A percentile compares a stretch with the other conserved stretches of the same genome.
Conservation (phyloP, 2,797 vertebrate species). For the Lerista edwardsae region DNA sequence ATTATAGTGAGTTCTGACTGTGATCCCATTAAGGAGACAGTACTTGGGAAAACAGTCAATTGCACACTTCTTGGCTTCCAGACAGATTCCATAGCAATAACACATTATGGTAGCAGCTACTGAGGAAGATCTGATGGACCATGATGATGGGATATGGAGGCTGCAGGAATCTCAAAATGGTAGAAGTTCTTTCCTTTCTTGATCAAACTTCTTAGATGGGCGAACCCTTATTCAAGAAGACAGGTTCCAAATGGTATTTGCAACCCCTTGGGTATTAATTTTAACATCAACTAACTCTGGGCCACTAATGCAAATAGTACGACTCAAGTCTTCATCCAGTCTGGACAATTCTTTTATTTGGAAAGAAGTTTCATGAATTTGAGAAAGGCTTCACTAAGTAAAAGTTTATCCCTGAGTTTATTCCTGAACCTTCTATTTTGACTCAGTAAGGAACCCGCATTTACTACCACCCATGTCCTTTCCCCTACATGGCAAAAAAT, state of each 20-base stretch:
- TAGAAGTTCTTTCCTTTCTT: too few species aligned
- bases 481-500: too few species aligned
- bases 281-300: neutral
- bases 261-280: too few species aligned
- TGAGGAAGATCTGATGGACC: neutral
- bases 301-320: neutral
- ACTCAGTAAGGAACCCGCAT: too few species aligned
- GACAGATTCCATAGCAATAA: neutral
- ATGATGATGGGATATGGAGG: neutral
- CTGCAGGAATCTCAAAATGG: neutral
- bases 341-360: neutral
- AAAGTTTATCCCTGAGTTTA: neutral
- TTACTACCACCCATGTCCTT: too few species aligned
- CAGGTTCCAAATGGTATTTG: neutral
- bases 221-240: neutral
- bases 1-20: neutral
- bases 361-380: neutral
- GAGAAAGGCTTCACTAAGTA: neutral
- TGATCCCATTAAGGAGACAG: neutral
- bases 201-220: neutral
- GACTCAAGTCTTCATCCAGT: neutral
- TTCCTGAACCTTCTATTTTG: neutral
- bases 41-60: neutral
- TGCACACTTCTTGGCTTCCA: neutral
- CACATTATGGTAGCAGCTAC: neutral